Conservation (phyloP, 2,113 vertebrate species). For the Malurus alboscapulatus region DNA sequence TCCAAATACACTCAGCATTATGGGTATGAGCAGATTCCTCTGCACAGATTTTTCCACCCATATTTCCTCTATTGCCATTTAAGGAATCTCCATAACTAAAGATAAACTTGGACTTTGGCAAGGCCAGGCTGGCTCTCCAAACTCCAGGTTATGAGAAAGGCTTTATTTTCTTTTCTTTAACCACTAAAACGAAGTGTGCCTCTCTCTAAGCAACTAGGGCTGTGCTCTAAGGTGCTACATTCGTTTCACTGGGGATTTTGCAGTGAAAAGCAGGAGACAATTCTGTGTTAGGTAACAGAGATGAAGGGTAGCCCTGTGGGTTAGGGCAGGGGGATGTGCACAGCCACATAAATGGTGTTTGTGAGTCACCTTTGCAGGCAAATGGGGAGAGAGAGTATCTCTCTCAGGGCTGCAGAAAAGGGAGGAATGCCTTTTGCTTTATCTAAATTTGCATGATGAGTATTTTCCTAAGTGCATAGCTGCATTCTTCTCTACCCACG, state of each 20-base stretch:
- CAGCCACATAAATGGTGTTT: not conserved
- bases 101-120: not conserved
- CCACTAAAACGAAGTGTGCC: accelerated
- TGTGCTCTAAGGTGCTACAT: not conserved
- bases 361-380: not conserved
- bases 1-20: not conserved
- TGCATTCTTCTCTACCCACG: not conserved
- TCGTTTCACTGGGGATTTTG: not conserved
- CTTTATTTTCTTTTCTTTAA: not conserved
- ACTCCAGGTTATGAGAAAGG: not conserved
- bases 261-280: not conserved
- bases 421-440: not conserved
- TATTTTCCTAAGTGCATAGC: not conserved
- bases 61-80: not conserved
- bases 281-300: not conserved
- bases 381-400: not conserved
- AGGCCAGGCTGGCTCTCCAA: not conserved
- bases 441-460: not conserved
- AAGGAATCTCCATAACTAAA: not conserved
- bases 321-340: not conserved
- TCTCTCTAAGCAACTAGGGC: not conserved
- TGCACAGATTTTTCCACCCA: not conserved
- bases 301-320: not conserved
- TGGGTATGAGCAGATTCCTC: not conserved
- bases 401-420: not conserved